A percentile compares a stretch with the other conserved stretches of the same genome.
phyloP scores from a whole-genome alignment of 1,140 invertebrate genomes.

The Cardiocondyla obscurior region DNA sequence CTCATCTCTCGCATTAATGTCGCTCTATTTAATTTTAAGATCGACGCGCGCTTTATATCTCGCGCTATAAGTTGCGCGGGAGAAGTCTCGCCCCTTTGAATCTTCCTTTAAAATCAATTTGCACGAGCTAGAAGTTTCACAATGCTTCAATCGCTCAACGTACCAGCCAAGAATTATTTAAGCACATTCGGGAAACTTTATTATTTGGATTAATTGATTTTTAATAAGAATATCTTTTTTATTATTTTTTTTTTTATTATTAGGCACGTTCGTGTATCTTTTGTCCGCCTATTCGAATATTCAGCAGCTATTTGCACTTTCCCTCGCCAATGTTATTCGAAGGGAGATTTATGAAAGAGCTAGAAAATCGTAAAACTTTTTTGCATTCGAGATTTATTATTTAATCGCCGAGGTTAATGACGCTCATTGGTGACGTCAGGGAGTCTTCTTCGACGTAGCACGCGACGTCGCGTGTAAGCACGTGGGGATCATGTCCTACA shows the following conservation, averaged over 20 bases:
- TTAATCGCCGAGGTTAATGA: constrained; percentile 64
- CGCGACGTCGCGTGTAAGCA: constrained; percentile 69
- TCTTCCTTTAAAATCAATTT: not conserved
- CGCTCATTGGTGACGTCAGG: constrained; percentile 61
- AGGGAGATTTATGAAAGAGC: not conserved
- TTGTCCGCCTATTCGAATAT: too few relatives aligned
- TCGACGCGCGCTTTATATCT: not conserved
- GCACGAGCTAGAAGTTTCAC: not conserved
- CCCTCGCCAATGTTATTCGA: not conserved
- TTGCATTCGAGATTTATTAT: constrained; percentile 39
- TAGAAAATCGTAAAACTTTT: not conserved
- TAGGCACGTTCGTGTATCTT: not conserved
- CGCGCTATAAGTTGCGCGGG: not conserved
- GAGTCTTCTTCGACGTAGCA: constrained; percentile 57
- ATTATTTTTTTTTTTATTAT: not conserved
- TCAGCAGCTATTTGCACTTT: not conserved
- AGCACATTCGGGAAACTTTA: not conserved
- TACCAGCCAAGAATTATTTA: not conserved
- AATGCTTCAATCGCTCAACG: not conserved
- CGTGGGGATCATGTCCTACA: constrained; percentile 60
- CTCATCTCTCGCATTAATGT: constrained; percentile 37
- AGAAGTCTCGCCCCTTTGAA: not conserved
- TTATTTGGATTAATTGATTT: not conserved
- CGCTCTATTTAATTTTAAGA: constrained; percentile 53
- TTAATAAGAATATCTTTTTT: not conserved